Percentiles rank a stretch among this genome's conserved stretches.
Evolutionary conservation across 1,140 invertebrate species (phyloP).

Genomic region (Drosophila dunni): DNA sequence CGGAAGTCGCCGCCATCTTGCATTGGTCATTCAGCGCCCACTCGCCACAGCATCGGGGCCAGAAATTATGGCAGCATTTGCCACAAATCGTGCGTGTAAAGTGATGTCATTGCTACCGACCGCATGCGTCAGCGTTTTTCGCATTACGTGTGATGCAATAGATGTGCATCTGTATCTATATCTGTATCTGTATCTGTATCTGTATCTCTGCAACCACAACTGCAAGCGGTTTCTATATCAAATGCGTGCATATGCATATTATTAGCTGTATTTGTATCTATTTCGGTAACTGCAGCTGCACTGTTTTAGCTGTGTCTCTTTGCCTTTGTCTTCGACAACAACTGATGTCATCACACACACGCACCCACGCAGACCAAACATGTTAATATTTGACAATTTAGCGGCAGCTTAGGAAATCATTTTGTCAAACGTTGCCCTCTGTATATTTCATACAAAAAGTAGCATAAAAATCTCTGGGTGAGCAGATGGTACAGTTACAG

Average conservation of each 20-base stretch:
- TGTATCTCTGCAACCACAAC: conserved; percentile 13
- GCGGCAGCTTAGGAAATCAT: conserved; percentile 59
- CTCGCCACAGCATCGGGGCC: conserved; percentile 57
- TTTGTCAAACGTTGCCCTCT: conserved; percentile 60
- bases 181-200: conserved; percentile 19
- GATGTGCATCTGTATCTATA: conserved; percentile 8
- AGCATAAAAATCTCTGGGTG: conserved; percentile 45
- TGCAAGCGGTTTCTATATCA: not conserved
- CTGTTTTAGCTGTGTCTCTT: too few species aligned
- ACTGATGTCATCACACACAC: conserved; percentile 52
- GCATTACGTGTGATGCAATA: conserved; percentile 71
- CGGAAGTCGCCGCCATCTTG: conserved; percentile 79
- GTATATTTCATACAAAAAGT: conserved; percentile 61
- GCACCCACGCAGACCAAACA: not conserved
- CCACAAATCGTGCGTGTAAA: conserved; percentile 82
- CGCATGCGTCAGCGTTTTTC: conserved; percentile 75
- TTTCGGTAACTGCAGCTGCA: too few species aligned
- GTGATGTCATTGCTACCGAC: conserved; percentile 71
- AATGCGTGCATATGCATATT: too few species aligned
- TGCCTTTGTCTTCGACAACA: too few species aligned
- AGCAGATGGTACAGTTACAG: conserved; percentile 8
- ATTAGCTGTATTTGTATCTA: not conserved
- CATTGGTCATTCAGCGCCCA: conserved; percentile 81
- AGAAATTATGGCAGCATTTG: conserved; percentile 81
- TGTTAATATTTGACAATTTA: conserved; percentile 65